A percentile compares a stretch with the other conserved stretches of the same genome.
Evolutionary conservation across 2,113 vertebrate species (phyloP).

Genomic region (Mugil cephalus): DNA sequence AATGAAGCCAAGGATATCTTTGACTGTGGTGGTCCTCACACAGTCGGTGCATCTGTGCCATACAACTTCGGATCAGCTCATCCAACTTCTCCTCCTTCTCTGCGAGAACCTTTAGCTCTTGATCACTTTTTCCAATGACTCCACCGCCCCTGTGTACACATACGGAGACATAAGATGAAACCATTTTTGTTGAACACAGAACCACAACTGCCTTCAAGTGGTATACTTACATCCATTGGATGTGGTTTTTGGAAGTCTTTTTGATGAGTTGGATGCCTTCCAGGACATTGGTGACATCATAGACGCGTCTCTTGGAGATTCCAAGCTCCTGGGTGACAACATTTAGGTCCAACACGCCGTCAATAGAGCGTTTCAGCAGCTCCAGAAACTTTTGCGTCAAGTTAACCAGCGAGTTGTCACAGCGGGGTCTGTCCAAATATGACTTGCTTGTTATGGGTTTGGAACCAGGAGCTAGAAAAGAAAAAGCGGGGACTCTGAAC

Average conservation of each 20-base stretch:
- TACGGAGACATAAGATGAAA: background rate
- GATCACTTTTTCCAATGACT: rapidly evolving
- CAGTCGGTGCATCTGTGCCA: constrained; percentile 88
- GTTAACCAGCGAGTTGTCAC: constrained; percentile 91
- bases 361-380: constrained; percentile 86
- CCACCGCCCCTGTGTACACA: constrained; percentile 84
- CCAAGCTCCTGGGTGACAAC: constrained; percentile 87
- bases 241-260: constrained; percentile 95
- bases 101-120: constrained; percentile 80
- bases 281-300: constrained; percentile 97
- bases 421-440: constrained; percentile 87
- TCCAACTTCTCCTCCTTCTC: constrained; percentile 93
- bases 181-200: background rate
- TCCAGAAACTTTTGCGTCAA: constrained; percentile 93
- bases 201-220: background rate
- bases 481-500: too few species aligned
- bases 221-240: constrained; percentile 95
- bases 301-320: constrained; percentile 93
- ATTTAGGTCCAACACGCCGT: constrained; percentile 94
- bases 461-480: background rate
- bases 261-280: constrained; percentile 95
- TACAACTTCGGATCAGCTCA: constrained; percentile 90
- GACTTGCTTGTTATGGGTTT: constrained; percentile 77
- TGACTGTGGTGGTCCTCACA: constrained; percentile 88
- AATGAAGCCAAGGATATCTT: constrained; percentile 92